Percentiles rank a stretch among this genome's conserved stretches.
Evolutionary conservation across 2,888 invertebrate genomes (phyloP).

Genomic region (Pardosa pseudoannulata): DNA sequence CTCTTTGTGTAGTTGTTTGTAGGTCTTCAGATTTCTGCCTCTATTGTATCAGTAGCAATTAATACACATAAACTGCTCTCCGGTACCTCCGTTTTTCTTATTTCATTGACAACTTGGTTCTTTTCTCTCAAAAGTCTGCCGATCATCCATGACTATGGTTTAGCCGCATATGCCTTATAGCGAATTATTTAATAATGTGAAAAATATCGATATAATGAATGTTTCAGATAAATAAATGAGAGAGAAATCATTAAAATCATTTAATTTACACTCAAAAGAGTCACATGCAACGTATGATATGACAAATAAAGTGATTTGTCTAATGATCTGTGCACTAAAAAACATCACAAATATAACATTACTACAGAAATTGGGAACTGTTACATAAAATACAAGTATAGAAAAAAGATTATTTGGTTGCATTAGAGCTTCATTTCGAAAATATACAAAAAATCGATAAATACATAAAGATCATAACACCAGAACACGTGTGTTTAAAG

Average conservation of each 20-base stretch:
- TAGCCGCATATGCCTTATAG: no score
- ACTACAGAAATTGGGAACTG: constrained; percentile 8
- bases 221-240: background rate
- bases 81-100: no score
- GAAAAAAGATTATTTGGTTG: constrained; percentile 4
- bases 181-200: no score
- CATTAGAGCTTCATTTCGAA: background rate
- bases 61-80: no score
- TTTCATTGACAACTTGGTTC: no score
- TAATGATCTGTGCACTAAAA: constrained; percentile 47
- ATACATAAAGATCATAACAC: background rate
- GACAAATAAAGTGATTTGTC: constrained; percentile 29
- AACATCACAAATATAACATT: constrained; percentile 14
- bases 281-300: constrained; percentile 47
- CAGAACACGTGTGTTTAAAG: background rate
- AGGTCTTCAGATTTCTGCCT: no score
- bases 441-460: background rate
- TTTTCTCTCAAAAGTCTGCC: no score
- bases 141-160: no score
- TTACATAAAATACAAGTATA: constrained; percentile 30
- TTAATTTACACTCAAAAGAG: constrained; percentile 63
- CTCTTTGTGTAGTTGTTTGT: no score
- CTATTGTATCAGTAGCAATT: no score
- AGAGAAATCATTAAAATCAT: constrained; percentile 58
- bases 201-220: no score